Evolutionary conservation across 2,888 invertebrate genomes (phyloP), one percentile per base, ranked within the genome.

Genomic region (Dromius quadrimaculatus): DNA sequence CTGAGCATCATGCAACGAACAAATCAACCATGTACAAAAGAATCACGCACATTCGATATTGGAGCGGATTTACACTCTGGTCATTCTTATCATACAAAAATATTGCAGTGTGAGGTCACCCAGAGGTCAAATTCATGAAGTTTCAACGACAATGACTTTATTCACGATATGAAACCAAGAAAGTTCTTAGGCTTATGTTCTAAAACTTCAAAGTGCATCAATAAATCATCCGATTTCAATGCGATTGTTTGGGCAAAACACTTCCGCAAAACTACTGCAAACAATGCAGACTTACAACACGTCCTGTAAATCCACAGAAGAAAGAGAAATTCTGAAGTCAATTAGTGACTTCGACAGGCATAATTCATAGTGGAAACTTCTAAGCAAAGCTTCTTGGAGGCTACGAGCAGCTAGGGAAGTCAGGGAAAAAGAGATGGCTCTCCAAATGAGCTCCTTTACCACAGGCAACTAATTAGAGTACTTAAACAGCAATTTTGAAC

Each of bases 21-120:
- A 47, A 47, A 47, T 47, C 47, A 47, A 47, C 47, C 47, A 15
- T 11, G 20, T 36, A 59, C 59, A 59, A 59, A 59, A 59, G 59
- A 59, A 59, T 59, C 15, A 36, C 59, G 59, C 20, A 36, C 36
- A 59, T 36, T 59, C 34, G 59, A 59, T 59, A 59, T 59, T 59
- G 59, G n/a, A n/a, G n/a, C n/a, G n/a, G n/a, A n/a, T n/a, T n/a
- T n/a, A n/a, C n/a, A n/a, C n/a, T n/a, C n/a, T n/a, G n/a, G n/a
- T n/a, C n/a, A n/a, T n/a, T n/a, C n/a, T n/a, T n/a, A n/a, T n/a
- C n/a, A n/a, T n/a, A n/a, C n/a, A n/a, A n/a, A n/a, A n/a, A n/a
- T n/a, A n/a, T n/a, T n/a, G n/a, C n/a, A n/a, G n/a, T n/a, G n/a
- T n/a, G n/a, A n/a, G n/a, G n/a, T n/a, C n/a, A n/a, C n/a, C n/a